Evolutionary conservation across 2,797 vertebrate genomes (phyloP).

Genomic region (Dromococcyx pavoninus): DNA sequence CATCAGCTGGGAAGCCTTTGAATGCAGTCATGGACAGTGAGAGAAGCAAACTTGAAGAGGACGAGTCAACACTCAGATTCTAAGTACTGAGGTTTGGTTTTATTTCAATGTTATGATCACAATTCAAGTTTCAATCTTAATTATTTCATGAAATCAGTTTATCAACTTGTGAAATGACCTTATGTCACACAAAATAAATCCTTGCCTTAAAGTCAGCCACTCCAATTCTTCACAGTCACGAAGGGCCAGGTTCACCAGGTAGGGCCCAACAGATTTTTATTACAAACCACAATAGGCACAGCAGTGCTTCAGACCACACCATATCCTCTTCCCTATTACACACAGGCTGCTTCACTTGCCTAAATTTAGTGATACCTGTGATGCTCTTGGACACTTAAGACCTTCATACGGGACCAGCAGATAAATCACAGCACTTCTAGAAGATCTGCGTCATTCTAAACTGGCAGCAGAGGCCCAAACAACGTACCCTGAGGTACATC

Average conservation of each 20-base stretch:
- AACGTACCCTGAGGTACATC: not conserved
- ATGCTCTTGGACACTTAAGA: not conserved
- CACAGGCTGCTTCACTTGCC: not conserved
- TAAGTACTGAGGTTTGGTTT: not conserved
- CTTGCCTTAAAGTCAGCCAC: rapidly evolving
- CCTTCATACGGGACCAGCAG: not conserved
- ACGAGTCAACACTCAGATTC: not conserved
- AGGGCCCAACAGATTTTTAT: rapidly evolving
- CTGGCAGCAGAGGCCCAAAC: not conserved
- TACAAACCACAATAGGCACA: not conserved
- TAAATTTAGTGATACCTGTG: not conserved
- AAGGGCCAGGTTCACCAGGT: not conserved
- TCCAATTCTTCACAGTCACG: not conserved
- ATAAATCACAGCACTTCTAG: not conserved
- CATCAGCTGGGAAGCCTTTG: not conserved
- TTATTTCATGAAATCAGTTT: not conserved
- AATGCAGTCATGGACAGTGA: not conserved
- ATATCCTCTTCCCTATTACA: not conserved
- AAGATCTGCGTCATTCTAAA: not conserved
- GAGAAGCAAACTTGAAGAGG: not conserved
- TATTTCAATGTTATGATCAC: not conserved
- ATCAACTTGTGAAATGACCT: not conserved
- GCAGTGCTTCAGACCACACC: not conserved
- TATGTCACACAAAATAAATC: not conserved
- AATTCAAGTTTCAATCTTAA: not conserved